Evolutionary conservation across 2,797 vertebrate species (phyloP), one percentile per base, ranked within the genome.

Genomic region (Rhinophrynus dorsalis): DNA sequence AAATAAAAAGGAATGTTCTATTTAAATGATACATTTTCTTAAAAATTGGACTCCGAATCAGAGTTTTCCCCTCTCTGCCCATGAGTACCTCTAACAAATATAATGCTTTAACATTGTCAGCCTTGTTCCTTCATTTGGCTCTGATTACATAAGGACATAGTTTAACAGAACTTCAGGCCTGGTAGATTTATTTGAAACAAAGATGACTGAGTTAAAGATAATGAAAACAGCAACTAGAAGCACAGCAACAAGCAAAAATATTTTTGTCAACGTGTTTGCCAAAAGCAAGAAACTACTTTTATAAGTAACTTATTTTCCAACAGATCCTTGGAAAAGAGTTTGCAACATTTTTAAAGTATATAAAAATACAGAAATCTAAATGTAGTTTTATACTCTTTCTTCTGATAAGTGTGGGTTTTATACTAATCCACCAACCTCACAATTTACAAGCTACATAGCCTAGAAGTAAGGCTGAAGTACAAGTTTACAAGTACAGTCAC

Each of bases 181-280:
- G 45, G 24, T 55, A 60, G 67, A 68, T 60, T 44, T 60, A 60
- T 68, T 52, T 68, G 54, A 68, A 42, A 59, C 21, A 40, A 56
- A 50, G 26, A 58, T 59, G 38, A 55, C 44, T 33, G 21, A 55
- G 27, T 35, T 17, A 42, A 32, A 35, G 29, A 57, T 57, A 47
- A 45, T 26, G 29, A 68, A 59, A 68, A 52, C 33, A 52, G 67
- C 33, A 68, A 68, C 33, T 47, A 68, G 50, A 23, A 23, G 45
- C 67, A 30, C 32, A 42, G 66, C 66, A 68, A 51, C 66, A 59
- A 38, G 54, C 13, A 45, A 57, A 48, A 48, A 50, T 40, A 68
- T 68, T 59, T 60, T 35, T 42, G 35, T 47, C 67, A 52, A 18
- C 13, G n/a, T 29, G 20, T 59, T 59, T 60, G 55, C 66, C 66